Evolutionary conservation across 2,113 vertebrate species (phyloP).

Genomic region (Macrotis lagotis): DNA sequence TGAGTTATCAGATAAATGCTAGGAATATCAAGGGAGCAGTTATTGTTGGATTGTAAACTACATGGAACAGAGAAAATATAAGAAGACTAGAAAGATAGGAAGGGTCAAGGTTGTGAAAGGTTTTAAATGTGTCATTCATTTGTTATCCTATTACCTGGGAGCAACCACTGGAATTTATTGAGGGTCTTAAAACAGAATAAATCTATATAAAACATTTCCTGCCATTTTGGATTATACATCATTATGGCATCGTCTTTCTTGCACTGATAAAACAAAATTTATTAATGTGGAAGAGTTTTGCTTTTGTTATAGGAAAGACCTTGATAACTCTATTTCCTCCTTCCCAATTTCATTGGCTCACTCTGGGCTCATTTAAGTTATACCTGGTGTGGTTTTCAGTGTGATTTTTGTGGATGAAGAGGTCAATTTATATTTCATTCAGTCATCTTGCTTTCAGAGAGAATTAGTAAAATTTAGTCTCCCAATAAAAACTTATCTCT

Average conservation of each 20-base stretch:
- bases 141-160: not conserved
- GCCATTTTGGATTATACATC: not conserved
- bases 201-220: not conserved
- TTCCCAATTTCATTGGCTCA: not conserved
- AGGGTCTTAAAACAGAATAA: not conserved
- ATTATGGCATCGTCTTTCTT: not conserved
- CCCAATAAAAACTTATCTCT: not conserved
- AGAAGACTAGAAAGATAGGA: not conserved
- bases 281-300: not conserved
- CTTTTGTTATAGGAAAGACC: not conserved
- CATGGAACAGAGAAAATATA: not conserved
- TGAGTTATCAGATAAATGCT: not conserved
- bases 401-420: slow-evolving; percentile 10
- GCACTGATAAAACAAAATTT: not conserved
- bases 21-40: not conserved
- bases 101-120: not conserved
- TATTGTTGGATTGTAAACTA: not conserved
- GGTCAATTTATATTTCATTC: not conserved
- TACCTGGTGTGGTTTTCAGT: not conserved
- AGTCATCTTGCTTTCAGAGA: slow-evolving; percentile 3
- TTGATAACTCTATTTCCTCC: slow-evolving; percentile 35
- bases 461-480: not conserved
- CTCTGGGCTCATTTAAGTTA: slow-evolving; percentile 15
- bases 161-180: not conserved
- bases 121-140: not conserved